Base-by-base conservation (phyloP, 2,888 invertebrate species). In the Volucella inflata region DNA sequence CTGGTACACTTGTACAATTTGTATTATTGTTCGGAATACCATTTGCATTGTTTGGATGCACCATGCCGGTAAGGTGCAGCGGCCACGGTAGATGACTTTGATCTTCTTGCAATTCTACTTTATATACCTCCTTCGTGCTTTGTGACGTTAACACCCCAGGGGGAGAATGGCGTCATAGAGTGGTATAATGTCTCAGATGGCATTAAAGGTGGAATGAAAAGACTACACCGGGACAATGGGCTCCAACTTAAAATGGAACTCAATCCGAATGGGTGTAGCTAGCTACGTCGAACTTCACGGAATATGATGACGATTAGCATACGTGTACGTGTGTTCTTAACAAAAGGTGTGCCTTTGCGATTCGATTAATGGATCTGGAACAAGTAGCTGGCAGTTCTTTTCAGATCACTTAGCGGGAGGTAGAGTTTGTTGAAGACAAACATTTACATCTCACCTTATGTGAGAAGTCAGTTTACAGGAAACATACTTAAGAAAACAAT, bases 81-180 rank as follows among this genome's bases (percentile, higher is more conserved):
- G 67, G 83, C 62, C 51, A 83, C 68, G 83, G 83, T 78, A 16
- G 55, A 55, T 83, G 68, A 55, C 74, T 83, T 78, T 60, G 67
- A 72, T 62, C 62, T 62, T 78, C 48, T 74, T 48, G 38, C n/a
- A 42, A 12, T n/a, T 30, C 30, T 30, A 30, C 30, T 30, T 30
- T 30, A 30, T 30, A 30, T 30, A 6, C 30, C 30, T 30, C 30
- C 30, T 30, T 30, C 30, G 30, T 30, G 30, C 51, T 53, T 53
- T 60, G 50, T 65, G 57, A 70, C 57, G 62, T 50, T 11, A 17
- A 2, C 64, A 68, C 57, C 38, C 10, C 70, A 57, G 70, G 48
- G 30, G 4, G 30, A 30, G 30, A 30, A 30, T 68, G 30, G 30
- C 12, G 68, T 55, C 44, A 36, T 17, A 17, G 2, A 12, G 0